A percentile compares a stretch with the other conserved stretches of the same genome.
Evolutionary conservation across 1,140 invertebrate species (phyloP).

Genomic region (Drosophila quadrilineata): DNA sequence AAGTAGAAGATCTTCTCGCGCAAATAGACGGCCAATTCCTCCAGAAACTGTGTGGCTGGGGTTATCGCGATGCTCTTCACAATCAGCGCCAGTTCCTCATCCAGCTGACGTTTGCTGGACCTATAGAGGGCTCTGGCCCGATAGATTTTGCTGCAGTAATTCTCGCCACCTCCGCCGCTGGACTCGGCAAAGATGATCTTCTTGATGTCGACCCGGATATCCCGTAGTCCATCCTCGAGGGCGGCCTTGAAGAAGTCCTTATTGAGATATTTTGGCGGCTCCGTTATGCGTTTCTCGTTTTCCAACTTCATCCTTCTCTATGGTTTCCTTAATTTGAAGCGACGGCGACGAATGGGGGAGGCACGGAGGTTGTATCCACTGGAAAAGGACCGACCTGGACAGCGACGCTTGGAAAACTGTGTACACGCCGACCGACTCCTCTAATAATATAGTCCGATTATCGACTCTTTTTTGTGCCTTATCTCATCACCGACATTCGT

Average conservation of each 20-base stretch:
- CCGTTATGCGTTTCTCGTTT: conserved; percentile 24
- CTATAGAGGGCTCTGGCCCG: conserved; percentile 60
- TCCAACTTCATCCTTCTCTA: conserved; percentile 67
- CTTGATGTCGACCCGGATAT: conserved; percentile 70
- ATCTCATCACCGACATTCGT: conserved; percentile 17
- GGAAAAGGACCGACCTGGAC: conserved; percentile 9
- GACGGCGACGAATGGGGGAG: too few species aligned
- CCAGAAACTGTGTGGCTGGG: conserved; percentile 75
- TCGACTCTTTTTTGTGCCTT: conserved; percentile 6
- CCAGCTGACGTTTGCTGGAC: conserved; percentile 66
- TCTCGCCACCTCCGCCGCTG: conserved; percentile 68
- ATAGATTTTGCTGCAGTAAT: conserved; percentile 79
- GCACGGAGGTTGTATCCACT: conserved; percentile 2
- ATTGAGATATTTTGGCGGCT: conserved; percentile 68
- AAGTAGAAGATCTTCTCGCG: conserved; percentile 78
- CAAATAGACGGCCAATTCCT: conserved; percentile 70
- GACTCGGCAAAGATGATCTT: conserved; percentile 69
- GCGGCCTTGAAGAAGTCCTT: conserved; percentile 74
- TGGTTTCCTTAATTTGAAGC: too few species aligned
- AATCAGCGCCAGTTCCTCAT: conserved; percentile 71
- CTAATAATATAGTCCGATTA: conserved; percentile 59
- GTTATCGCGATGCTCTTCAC: conserved; percentile 76
- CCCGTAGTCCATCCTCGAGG: conserved; percentile 66
- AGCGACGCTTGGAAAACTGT: conserved; percentile 51
- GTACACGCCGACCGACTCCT: conserved; percentile 32